Evolutionary conservation across 2,888 invertebrate species (phyloP).

Genomic region (Rotaria magnacalcarata): DNA sequence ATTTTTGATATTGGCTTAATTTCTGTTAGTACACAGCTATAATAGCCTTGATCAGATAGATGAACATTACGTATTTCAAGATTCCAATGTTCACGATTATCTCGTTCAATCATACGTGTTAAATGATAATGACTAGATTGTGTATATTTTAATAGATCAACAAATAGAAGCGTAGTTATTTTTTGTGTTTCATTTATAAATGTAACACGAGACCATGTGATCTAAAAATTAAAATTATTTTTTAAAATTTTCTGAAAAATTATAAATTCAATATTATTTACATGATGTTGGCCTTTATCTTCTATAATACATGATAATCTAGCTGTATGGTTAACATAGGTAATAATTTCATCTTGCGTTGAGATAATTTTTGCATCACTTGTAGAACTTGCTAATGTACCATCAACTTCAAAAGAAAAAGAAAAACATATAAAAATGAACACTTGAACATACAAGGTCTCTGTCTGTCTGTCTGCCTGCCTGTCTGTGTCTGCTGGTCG

Average conservation of each 20-base stretch:
- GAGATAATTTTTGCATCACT: background rate
- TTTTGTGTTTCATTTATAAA: constrained; percentile 17
- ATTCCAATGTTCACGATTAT: constrained; percentile 30
- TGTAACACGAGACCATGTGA: background rate
- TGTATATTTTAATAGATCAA: constrained; percentile 31
- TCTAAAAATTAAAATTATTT: background rate
- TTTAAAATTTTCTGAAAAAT: too few species aligned
- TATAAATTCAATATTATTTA: background rate
- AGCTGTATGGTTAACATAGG: constrained; percentile 5
- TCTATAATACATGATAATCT: constrained; percentile 31
- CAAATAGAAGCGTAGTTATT: constrained; percentile 2
- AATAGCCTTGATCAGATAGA: constrained; percentile 1
- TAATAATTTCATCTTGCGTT: constrained; percentile 14
- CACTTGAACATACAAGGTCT: constrained; percentile 1
- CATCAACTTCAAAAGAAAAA: background rate
- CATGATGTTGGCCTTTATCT: background rate
- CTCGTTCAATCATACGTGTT: constrained; percentile 17
- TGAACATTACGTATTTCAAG: constrained; percentile 29
- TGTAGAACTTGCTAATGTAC: background rate
- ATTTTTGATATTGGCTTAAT: constrained; percentile 27
- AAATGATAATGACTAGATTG: constrained; percentile 14
- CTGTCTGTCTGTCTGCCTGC: background rate
- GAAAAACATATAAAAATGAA: background rate
- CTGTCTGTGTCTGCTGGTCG: background rate
- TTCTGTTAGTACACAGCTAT: constrained; percentile 11